phyloP scores from a whole-genome alignment of 1,140 invertebrate species.

The Neodiprion pinetum region DNA sequence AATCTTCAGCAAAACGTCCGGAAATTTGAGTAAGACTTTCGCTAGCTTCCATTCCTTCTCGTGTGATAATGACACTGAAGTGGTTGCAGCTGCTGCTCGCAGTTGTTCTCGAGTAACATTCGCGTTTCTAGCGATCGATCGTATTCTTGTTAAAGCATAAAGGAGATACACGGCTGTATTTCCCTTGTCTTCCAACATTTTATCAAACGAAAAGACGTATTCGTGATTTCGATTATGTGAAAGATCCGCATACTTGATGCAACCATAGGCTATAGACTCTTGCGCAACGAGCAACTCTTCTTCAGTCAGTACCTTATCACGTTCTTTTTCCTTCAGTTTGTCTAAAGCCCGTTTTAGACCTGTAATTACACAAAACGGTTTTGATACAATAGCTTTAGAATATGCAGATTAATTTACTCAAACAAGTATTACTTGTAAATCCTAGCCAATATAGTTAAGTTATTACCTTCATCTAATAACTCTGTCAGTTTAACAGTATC shows the following conservation, averaged over 20 bases:
- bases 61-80: conserved; percentile 79
- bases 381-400: too few species aligned
- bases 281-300: conserved; percentile 87
- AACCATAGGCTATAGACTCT: conserved; percentile 95
- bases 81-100: conserved; percentile 62
- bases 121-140: conserved; percentile 86
- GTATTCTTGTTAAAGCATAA: conserved; percentile 94
- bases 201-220: conserved; percentile 99
- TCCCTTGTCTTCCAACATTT: conserved; percentile 98
- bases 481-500: conserved; percentile 92
- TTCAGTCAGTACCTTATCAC: conserved; percentile 84
- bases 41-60: conserved; percentile 95
- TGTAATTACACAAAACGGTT: conserved; percentile 36
- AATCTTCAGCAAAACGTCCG: conserved; percentile 87
- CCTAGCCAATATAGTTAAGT: neutral
- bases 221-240: conserved; percentile 93
- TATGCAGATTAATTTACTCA: too few species aligned
- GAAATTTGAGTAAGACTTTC: conserved; percentile 85
- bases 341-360: conserved; percentile 82
- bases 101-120: conserved; percentile 69
- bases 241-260: conserved; percentile 98
- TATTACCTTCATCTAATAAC: conserved; percentile 89
- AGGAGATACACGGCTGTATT: conserved; percentile 98
- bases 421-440: too few species aligned
- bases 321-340: conserved; percentile 90